Conservation (phyloP, 2,113 vertebrate genomes). For the Syngnathoides biaculeatus region DNA sequence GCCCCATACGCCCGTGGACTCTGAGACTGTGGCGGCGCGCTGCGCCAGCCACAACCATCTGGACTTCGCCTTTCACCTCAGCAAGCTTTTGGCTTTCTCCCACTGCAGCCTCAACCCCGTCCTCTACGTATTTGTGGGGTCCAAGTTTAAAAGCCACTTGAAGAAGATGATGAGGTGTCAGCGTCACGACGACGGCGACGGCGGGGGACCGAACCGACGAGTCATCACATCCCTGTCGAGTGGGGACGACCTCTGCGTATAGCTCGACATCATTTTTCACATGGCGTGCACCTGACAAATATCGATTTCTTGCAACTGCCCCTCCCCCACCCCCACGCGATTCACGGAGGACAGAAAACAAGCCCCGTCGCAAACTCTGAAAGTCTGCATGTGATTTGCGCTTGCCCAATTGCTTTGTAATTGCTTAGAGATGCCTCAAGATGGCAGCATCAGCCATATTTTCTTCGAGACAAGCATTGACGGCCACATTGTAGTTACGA, state of each 20-base stretch:
- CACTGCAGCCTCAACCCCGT: conserved; percentile 93
- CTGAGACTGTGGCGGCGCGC: rapidly evolving
- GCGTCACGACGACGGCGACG: conserved; percentile 1
- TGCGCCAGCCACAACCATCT: conserved; percentile 34
- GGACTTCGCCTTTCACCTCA: conserved; percentile 67
- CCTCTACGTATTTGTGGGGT: conserved; percentile 87
- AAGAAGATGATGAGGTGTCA: conserved; percentile 61
- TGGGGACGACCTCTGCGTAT: conserved; percentile 62
- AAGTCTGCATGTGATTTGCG: too few species aligned
- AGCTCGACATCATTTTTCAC: background rate
- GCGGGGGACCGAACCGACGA: conserved; percentile 9
- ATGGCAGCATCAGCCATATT: too few species aligned
- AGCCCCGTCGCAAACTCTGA: too few species aligned
- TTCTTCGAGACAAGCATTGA: too few species aligned
- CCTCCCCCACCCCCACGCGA: too few species aligned
- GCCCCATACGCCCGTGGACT: rapidly evolving
- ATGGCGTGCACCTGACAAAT: background rate
- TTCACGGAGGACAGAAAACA: too few species aligned
- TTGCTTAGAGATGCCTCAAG: too few species aligned
- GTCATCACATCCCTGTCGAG: conserved; percentile 56
- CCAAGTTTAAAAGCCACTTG: conserved; percentile 88
- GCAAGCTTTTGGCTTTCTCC: conserved; percentile 80
- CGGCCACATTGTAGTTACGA: too few species aligned
- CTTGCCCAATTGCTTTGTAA: too few species aligned
- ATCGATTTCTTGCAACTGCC: background rate